phyloP scores from a whole-genome alignment of 2,113 vertebrate genomes.

The Laticauda laticaudata region DNA sequence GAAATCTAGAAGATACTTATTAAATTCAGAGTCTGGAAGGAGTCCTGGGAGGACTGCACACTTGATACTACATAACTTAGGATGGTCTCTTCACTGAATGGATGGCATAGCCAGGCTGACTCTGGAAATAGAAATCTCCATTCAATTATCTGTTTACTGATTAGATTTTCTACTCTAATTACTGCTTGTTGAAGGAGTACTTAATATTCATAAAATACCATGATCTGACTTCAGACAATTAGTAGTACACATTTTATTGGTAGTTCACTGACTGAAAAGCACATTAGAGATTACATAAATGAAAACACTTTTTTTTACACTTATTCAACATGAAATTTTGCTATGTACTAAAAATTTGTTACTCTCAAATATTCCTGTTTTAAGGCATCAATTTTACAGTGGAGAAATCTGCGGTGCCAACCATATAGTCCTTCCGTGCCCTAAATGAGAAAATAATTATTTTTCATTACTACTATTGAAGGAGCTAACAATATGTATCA shows the following conservation, averaged over 20 bases:
- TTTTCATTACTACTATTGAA: not conserved
- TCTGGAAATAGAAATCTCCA: not conserved
- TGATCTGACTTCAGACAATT: not conserved
- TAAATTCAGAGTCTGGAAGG: not conserved
- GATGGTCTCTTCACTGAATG: not conserved
- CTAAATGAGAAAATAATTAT: slow-evolving; percentile 12
- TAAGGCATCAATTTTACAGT: not conserved
- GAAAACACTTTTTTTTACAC: not conserved
- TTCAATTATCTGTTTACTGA: not conserved
- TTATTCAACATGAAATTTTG: not conserved
- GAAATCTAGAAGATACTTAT: not conserved
- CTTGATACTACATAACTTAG: not conserved
- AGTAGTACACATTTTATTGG: not conserved
- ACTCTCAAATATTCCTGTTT: not conserved
- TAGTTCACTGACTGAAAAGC: not conserved
- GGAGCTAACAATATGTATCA: not conserved
- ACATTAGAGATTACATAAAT: not conserved
- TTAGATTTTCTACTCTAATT: not conserved
- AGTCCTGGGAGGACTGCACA: not conserved
- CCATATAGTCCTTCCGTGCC: slow-evolving; percentile 1
- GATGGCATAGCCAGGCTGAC: not conserved
- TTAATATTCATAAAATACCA: not conserved
- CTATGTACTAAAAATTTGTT: not conserved
- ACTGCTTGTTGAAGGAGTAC: not conserved
- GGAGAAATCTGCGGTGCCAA: slow-evolving; percentile 23